Base-by-base conservation (phyloP, 2,113 vertebrate genomes). In the Gadus chalcogrammus region DNA sequence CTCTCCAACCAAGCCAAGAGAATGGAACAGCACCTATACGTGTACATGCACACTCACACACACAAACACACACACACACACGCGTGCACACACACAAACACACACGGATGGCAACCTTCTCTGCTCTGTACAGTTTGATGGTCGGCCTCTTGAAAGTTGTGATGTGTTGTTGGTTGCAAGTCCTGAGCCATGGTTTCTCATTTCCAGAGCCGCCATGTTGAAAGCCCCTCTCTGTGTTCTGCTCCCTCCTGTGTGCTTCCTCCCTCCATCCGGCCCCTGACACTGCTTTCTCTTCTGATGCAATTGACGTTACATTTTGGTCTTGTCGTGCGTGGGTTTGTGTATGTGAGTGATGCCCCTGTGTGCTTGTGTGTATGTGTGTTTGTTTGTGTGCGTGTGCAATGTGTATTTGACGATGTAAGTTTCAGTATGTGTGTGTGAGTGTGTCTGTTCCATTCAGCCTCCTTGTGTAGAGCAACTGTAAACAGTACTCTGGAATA, bases 1-100 rank as follows among this genome's bases (percentile, higher is more conserved):
- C 83, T 83, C 86, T 87, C 84, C 78, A 79, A 75, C 80, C 73
- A 74, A 70, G 15, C 28, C 65, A 72, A 70, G 78, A 75, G 73
- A 62, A 84, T 75, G 68, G 53, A 65, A 82, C 48, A 18, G 11
- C 55, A 59, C 67, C 31, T 65, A 67, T 73, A 84, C 82, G 64
- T 72, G 71, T 72, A 65, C 73, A 66, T 58, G 60, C 27, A 24
- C 38, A 64, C 52, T 13, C 31, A 59, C 64, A 68, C 24, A 17
- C 24, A 67, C 63, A 65, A 31, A 42, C 35, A 42, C 63, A 56
- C 8, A n/a, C n/a, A 24, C 59, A 59, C 64, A 42, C 53, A 68
- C 59, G 67, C 24, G 56, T 15, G 12, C 65, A 70, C 31, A 74
- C 65, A 24, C 22, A 15, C 15, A 17, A 16, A 17, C 55, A 58